These are phyloP conservation scores for Sarcophaga peregrina DNA, from an alignment of 1,140 invertebrate species.

Conservation along the genomic window DNA sequence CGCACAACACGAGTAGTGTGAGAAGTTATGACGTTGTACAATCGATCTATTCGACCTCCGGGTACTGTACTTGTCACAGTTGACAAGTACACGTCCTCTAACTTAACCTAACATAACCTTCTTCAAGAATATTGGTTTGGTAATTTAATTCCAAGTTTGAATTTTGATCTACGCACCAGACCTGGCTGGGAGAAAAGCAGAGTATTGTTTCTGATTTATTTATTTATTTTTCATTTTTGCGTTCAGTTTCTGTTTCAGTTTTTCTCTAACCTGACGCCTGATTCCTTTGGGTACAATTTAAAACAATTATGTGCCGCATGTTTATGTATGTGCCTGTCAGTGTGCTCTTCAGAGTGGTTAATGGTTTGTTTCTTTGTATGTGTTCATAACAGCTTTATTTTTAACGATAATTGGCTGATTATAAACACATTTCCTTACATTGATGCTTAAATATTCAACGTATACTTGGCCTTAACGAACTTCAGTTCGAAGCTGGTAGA, in stretches of 20 bases:
- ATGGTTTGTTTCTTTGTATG: background rate
- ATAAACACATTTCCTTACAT: background rate
- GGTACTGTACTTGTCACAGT: too few species aligned
- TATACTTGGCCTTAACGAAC: too few species aligned
- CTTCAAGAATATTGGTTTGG: too few species aligned
- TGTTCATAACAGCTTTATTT: background rate
- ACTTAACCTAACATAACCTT: too few species aligned
- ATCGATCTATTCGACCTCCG: too few species aligned
- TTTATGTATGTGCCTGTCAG: background rate
- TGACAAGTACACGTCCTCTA: too few species aligned
- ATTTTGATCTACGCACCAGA: too few species aligned
- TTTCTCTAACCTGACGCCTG: background rate
- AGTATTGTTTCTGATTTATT: background rate
- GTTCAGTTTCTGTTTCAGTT: background rate
- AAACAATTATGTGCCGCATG: background rate
- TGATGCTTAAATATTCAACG: conserved; percentile 7
- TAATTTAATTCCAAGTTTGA: too few species aligned
- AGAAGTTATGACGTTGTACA: too few species aligned
- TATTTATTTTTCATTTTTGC: background rate
- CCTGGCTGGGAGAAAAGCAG: too few species aligned
- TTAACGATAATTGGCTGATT: conserved; percentile 24
- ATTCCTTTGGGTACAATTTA: background rate
- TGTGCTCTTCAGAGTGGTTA: background rate
- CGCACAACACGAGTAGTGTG: too few species aligned
- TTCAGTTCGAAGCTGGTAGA: too few species aligned